Base-by-base conservation (phyloP, 1,140 invertebrate species). In the Arion vulgaris region DNA sequence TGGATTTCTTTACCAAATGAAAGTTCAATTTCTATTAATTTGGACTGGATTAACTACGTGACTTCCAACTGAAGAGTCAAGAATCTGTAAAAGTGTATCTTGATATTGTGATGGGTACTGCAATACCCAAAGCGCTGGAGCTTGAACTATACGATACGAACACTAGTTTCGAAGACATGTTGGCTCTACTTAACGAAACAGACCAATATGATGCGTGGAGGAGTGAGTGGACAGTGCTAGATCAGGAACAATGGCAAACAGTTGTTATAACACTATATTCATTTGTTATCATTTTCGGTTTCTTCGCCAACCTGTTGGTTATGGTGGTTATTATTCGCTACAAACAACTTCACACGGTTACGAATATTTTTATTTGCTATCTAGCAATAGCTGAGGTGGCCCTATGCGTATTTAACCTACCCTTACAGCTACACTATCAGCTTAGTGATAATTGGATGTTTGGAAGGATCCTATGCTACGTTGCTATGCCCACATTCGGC, bases 311-410 rank as follows among this genome's bases (percentile, higher is more conserved):
- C 92, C 95, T 96, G 0, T 92, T 99, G 19, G 97, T 99, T 32
- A 87, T 92, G 19, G 89, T 96, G 91, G 97, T 98, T 1, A 97
- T 99, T 0, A 94, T 96, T 0, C 94, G 96, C n/a, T 98, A 98
- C 91, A 95, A 95, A 39, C 95, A 96, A 49, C 98, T 99, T 96
- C 97, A 98, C 90, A 98, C 97, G 0, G 98, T 99, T 0, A 99
- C 98, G 39, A 99, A 99, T 92, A 95, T 98, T 69, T 99, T 99
- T 92, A 99, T 99, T 87, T 96, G 96, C 28, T 99, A 98, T 91
- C 93, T 99, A 74, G 98, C 98, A 0, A 92, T 99, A 36, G 97
- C 97, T 28, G 98, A 99, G 90, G 96, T 99, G 76, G 91, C 99
- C 0, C 93, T 99, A 49, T 99, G 98, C 90, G 93, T 96, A 1